phyloP scores from a whole-genome alignment of 2,113 vertebrate species.

The Colossoma macropomum region DNA sequence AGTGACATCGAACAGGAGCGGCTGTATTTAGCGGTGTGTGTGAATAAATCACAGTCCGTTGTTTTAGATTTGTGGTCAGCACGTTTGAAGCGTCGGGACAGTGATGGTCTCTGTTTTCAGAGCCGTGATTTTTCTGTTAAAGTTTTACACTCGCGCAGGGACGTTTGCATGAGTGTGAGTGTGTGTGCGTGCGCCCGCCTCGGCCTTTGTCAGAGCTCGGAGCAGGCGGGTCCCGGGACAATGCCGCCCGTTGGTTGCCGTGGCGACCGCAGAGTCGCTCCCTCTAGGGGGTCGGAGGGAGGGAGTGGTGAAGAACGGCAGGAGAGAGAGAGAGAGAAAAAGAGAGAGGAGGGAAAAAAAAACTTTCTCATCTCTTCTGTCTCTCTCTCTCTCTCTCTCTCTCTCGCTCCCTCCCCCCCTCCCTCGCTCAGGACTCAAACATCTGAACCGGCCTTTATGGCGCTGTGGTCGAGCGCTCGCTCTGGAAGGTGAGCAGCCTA shows the following conservation, averaged over 20 bases:
- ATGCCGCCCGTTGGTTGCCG: constrained; percentile 81
- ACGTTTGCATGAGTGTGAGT: no score
- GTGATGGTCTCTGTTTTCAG: neutral
- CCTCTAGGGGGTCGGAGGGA: constrained; percentile 64
- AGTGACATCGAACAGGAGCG: no score
- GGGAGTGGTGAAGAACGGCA: constrained; percentile 69
- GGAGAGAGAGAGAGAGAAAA: constrained; percentile 58
- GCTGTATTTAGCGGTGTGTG: no score
- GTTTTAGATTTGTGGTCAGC: no score
- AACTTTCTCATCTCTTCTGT: constrained; percentile 73
- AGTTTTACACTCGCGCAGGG: constrained; percentile 20
- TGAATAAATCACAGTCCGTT: no score
- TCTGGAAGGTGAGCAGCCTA: no score
- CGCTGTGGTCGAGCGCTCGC: neutral
- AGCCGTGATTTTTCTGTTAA: neutral
- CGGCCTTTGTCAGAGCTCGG: constrained; percentile 78
- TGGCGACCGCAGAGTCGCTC: constrained; percentile 74
- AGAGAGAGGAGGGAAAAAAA: constrained; percentile 63
- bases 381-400: constrained; percentile 4
- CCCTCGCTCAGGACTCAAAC: neutral
- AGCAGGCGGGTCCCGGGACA: constrained; percentile 80
- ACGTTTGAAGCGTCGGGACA: no score
- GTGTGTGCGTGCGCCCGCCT: constrained; percentile 54
- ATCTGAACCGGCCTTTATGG: constrained; percentile 41
- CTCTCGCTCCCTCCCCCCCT: neutral